These are phyloP conservation scores for Potamilus streckersoni DNA, from an alignment of 1,140 invertebrate genomes.

Conservation along the genomic window DNA sequence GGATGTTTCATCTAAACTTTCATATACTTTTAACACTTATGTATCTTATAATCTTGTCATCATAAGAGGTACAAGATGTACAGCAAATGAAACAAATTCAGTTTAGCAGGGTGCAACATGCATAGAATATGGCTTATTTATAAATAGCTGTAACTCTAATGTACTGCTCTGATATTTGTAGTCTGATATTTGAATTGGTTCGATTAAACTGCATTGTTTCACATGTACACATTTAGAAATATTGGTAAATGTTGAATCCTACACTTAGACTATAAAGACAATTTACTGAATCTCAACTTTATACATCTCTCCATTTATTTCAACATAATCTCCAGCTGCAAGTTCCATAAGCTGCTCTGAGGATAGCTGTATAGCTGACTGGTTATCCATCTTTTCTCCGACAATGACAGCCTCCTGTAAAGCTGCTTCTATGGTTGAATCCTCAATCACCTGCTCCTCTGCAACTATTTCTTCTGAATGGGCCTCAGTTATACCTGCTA, in stretches of 20 bases:
- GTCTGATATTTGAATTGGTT: neutral
- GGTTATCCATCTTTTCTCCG: neutral
- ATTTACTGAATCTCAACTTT: slow-evolving; percentile 48
- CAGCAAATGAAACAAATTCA: no score
- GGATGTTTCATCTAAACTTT: no score
- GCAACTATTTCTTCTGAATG: slow-evolving; percentile 8
- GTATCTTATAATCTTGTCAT: no score
- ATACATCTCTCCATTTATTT: slow-evolving; percentile 66
- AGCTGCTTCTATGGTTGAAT: neutral
- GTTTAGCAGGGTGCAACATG: no score
- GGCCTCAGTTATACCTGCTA: slow-evolving; percentile 7
- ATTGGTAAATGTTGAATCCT: no score
- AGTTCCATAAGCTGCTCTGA: slow-evolving; percentile 57
- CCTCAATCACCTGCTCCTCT: slow-evolving; percentile 20
- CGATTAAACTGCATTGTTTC: neutral
- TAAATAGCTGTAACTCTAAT: no score
- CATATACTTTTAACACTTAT: no score
- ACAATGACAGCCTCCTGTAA: neutral
- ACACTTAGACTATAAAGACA: no score
- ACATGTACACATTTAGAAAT: no score
- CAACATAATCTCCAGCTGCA: slow-evolving; percentile 60
- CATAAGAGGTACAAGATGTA: no score
- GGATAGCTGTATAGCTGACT: slow-evolving; percentile 43
- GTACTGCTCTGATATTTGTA: no score
- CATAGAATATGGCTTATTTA: no score